Base-by-base conservation (phyloP, 1,140 invertebrate genomes). In the Oscheius sp. region DNA sequence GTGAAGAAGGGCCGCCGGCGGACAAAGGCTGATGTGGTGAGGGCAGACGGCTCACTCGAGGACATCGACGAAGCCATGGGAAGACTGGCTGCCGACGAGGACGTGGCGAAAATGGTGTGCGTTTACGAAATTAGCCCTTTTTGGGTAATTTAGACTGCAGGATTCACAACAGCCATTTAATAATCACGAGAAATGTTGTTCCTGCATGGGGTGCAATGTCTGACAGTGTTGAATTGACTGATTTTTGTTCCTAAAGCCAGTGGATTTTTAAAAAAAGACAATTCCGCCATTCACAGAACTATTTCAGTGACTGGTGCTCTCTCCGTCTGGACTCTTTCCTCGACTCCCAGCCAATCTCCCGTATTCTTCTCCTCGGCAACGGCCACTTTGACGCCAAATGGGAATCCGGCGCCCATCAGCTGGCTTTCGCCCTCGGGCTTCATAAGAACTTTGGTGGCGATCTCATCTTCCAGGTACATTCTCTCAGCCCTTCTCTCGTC, bases 331-430 rank as follows among this genome's bases (percentile, higher is more conserved):
- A 61, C 13, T 2, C 35, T 15, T 23, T 26, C 23, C 45, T 23
- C 13, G 35, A 68, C 18, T 23, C 23, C 28, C n/a, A 32, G 18
- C 29, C 28, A 69, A 23, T 69, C 13, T 13, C 32, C 32, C 42
- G 20, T 28, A 52, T 71, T n/a, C 29, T 15, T 26, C 3, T 71
- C 3, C 34, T 71, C 23, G 69, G 69, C 63, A 71, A 71, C 31
- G 69, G 69, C 1, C 69, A 71, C 52, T 71, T 71, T 34, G 69
- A 71, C 61, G 31, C 32, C 2, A 10, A 15, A 2, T 7, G 20
- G 3, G 38, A 71, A n/a, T 45, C 38, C 0, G 69, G 69, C 23
- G 62, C 69, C 28, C 62, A 71, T 49, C 69, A 71, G 52, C 34
- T 71, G 2, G 69, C 69, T 2, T 31, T 71, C 52, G 28, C 36